Conservation (phyloP, 2,888 invertebrate species). For the Ypsolopha scabrella region DNA sequence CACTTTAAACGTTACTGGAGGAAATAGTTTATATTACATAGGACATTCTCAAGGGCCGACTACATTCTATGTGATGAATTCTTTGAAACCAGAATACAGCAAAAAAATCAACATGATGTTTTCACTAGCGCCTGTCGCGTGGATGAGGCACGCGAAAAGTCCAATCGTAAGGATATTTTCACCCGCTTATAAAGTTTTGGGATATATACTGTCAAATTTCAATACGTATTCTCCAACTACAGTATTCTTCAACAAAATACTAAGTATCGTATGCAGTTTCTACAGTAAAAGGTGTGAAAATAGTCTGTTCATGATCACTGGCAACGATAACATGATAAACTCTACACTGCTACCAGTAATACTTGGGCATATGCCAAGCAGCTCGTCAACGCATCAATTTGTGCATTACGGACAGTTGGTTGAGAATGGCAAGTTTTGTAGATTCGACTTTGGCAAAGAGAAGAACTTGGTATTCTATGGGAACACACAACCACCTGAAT, state of each 20-base stretch:
- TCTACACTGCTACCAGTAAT: constrained; percentile 70
- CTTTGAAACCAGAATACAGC: constrained; percentile 67
- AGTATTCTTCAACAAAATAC: constrained; percentile 29
- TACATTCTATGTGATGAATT: constrained; percentile 65
- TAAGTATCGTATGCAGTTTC: constrained; percentile 25
- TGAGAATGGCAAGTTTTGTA: constrained; percentile 35
- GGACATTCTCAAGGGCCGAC: constrained; percentile 81
- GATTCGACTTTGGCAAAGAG: constrained; percentile 33
- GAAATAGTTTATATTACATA: constrained; percentile 70
- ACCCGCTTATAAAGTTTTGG: constrained; percentile 22
- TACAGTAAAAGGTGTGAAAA: constrained; percentile 27
- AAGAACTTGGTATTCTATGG: constrained; percentile 53
- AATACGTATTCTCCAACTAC: constrained; percentile 25
- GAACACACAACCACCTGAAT: constrained; percentile 33
- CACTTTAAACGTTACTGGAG: constrained; percentile 53
- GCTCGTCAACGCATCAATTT: constrained; percentile 64
- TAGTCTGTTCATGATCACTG: constrained; percentile 27
- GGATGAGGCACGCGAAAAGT: constrained; percentile 51
- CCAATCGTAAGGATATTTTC: constrained; percentile 35
- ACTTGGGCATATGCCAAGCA: constrained; percentile 71
- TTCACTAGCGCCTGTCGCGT: constrained; percentile 71
- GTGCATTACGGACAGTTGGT: constrained; percentile 49
- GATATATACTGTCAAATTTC: constrained; percentile 21
- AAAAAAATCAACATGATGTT: constrained; percentile 65
- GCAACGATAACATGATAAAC: constrained; percentile 27